These are phyloP conservation scores for Carassius gibelio DNA, from an alignment of 2,113 vertebrate genomes.

Conservation along the genomic window DNA sequence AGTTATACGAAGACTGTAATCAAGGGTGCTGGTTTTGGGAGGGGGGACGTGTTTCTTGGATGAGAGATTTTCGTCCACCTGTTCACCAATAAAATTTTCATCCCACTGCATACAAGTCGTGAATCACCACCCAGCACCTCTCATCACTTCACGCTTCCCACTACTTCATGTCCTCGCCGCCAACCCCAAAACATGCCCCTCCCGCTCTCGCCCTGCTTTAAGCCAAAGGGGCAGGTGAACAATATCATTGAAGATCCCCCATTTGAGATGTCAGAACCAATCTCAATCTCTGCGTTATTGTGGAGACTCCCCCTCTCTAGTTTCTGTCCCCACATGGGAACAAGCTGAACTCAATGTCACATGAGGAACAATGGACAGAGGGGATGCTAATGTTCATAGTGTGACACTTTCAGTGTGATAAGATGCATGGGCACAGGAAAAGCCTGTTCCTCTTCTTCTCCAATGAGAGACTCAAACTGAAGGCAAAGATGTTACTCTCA, in stretches of 20 bases:
- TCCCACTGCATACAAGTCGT: conserved; percentile 51
- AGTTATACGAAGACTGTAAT: conserved; percentile 77
- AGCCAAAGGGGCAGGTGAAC: conserved; percentile 96
- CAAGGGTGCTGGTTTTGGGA: conserved; percentile 54
- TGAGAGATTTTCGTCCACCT: conserved; percentile 77
- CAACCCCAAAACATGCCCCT: conserved; percentile 62
- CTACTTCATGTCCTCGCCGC: conserved; percentile 67
- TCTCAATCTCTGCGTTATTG: conserved; percentile 74
- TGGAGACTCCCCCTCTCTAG: conserved; percentile 57
- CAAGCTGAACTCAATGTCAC: conserved; percentile 71
- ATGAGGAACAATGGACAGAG: conserved; percentile 72
- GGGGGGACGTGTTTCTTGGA: conserved; percentile 62
- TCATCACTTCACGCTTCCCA: conserved; percentile 66
- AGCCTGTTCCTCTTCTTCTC: conserved; percentile 38
- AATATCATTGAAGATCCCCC: conserved; percentile 83
- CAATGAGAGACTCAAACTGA: background rate
- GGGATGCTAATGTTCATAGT: conserved; percentile 41
- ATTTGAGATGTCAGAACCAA: conserved; percentile 85
- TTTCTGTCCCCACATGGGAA: conserved; percentile 71
- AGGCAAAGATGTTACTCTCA: background rate
- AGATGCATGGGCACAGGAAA: conserved; percentile 30
- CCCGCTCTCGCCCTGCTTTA: conserved; percentile 78
- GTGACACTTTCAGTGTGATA: conserved; percentile 50
- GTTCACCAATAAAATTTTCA: conserved; percentile 66
- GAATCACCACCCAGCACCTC: conserved; percentile 48